Base-by-base conservation (phyloP, 2,888 invertebrate genomes). In the Phyllotreta striolata region DNA sequence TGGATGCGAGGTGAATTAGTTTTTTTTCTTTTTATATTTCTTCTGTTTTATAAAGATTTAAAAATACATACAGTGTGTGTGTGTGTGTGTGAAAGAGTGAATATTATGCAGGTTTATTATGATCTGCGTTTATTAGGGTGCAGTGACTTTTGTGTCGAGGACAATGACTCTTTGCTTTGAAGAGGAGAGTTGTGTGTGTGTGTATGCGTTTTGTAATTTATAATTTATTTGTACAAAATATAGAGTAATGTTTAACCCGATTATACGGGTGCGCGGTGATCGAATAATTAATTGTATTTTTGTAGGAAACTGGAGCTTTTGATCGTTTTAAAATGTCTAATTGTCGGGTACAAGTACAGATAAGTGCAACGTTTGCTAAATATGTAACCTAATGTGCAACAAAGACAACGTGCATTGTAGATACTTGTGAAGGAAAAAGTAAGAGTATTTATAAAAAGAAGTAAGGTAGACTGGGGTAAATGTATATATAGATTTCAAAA, bases 1-100 rank as follows among this genome's bases (percentile, higher is more conserved):
- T 82, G 80, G 82, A 82, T 70, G 82, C 82, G 6, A 78, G 81
- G 76, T 82, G 78, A 80, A 72, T 60, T n/a, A n/a, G 38, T 60
- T 14, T 12, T 34, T n/a, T 9, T 49, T 12, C 4, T 3, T 24
- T 49, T 34, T 14, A 49, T 49, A n/a, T n/a, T n/a, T n/a, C n/a
- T n/a, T n/a, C n/a, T n/a, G 49, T 49, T 12, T 37, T 38, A 39
- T 24, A 4, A 24, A 24, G 24, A 24, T 24, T 24, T 24, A 24
- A 24, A 24, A 24, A 24, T 24, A 24, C 24, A 24, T 24, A 1
- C 4, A 24, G 24, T 24, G 24, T 24, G 24, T 4, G 24, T 24
- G 24, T 24, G 24, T 24, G 24, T 24, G 24, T 24, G 24, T 24
- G 24, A 24, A 4, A 24, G 24, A 24, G 3, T n/a, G n/a, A n/a